Evolutionary conservation across 2,113 vertebrate genomes (phyloP).

Genomic region (Corythornis vintsioides): DNA sequence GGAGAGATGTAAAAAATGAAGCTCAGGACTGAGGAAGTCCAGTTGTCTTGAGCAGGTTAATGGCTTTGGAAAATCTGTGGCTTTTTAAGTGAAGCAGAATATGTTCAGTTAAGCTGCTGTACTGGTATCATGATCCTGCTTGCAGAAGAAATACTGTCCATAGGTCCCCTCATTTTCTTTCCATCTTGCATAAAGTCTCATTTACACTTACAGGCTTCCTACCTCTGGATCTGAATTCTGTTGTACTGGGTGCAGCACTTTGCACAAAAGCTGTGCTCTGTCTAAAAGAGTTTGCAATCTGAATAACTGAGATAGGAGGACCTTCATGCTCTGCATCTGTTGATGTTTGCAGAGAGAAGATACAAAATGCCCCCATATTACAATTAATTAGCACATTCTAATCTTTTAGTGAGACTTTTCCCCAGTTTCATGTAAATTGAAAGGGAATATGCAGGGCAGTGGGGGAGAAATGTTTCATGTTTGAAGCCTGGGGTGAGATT

Average conservation of each 20-base stretch:
- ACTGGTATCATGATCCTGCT: neutral
- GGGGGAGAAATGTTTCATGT: neutral
- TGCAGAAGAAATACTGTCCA: neutral
- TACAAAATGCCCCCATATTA: neutral
- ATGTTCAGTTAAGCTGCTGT: neutral
- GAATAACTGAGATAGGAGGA: neutral
- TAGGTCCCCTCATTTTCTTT: neutral
- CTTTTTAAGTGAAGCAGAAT: neutral
- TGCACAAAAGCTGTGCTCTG: neutral
- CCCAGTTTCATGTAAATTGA: neutral
- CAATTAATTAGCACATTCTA: neutral
- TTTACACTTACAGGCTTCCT: neutral
- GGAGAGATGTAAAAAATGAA: neutral
- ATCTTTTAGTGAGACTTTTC: neutral
- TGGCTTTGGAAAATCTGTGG: neutral
- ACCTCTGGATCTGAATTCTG: neutral
- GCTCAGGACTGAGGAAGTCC: neutral
- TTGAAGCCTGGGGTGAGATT: neutral
- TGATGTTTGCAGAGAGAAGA: neutral
- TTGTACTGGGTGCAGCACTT: neutral
- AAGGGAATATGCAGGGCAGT: neutral
- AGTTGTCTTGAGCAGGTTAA: neutral
- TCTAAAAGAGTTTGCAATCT: neutral
- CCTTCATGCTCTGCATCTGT: neutral
- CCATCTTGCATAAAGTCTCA: neutral